Evolutionary conservation across 1,140 invertebrate genomes (phyloP), one percentile per base, ranked within the genome.

Genomic region (Heliothis subflexa): DNA sequence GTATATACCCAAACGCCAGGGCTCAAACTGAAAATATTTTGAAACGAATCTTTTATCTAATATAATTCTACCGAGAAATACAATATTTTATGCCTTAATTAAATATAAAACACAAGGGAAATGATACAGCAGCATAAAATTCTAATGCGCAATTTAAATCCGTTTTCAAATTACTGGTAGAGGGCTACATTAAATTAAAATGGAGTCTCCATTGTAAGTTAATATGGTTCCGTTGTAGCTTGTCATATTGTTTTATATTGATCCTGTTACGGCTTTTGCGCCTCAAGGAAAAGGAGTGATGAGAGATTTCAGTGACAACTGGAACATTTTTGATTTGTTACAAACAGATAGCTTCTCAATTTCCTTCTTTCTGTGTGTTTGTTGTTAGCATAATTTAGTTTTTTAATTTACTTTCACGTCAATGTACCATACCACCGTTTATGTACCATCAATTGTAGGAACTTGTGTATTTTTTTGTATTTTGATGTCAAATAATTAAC

Each of bases 71-170:
- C 21, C 33, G 25, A 25, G 21, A 25, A 5, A 28, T 1, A 28
- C 55, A 59, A 5, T 59, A 16, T 25, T 21, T 28, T 5, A 25
- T 21, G 55, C 21, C 55, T 59, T 59, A 3, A 59, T 21, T 28
- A 50, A 55, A 55, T 21, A 66, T 16, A 66, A 52, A 77, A 72
- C 68, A 75, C 55, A 71, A 80, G 79, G 76, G 76, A 80, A 83
- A 82, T 80, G 74, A 80, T 75, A 80, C 68, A 54, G 74, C 78
- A 78, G 55, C 54, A 77, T 78, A 49, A 71, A 49, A 82, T 64
- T 75, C 49, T 78, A 68, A 78, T 72, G 70, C n/a, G 70, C 28
- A 47, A 66, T 66, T 66, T 66, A 21, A 66, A 66, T 66, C 47
- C 40, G 62, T 47, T 40, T 47, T 66, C 40, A 47, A 33, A 47